A percentile compares a stretch with the other conserved stretches of the same genome.
phyloP scores from a whole-genome alignment of 2,888 invertebrate species.

The Odontomyia ornata region DNA sequence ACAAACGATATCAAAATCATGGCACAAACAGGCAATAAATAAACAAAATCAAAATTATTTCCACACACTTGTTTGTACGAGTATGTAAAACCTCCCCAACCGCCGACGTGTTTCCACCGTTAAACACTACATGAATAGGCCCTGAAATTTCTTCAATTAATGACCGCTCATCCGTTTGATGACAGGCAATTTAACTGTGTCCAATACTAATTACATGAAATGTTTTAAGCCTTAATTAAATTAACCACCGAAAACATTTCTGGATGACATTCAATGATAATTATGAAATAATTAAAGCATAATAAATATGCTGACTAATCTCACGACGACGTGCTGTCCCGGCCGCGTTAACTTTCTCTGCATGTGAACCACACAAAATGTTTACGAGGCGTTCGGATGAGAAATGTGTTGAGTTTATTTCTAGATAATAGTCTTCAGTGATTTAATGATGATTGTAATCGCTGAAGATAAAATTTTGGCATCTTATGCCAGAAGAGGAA shows the following conservation, averaged over 20 bases:
- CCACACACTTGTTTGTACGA: no score
- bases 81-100: no score
- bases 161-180: conserved; percentile 20
- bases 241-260: conserved; percentile 1
- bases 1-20: no score
- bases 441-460: no score
- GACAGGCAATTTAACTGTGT: conserved; percentile 21
- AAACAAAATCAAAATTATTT: no score
- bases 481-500: no score
- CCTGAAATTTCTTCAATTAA: conserved; percentile 26
- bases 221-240: conserved; percentile 35
- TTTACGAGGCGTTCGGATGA: background rate
- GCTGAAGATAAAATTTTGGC: no score
- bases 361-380: background rate
- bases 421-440: no score
- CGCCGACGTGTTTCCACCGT: background rate
- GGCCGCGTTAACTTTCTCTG: background rate
- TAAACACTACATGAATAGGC: background rate
- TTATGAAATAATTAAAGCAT: conserved; percentile 40
- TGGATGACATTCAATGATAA: conserved; percentile 24
- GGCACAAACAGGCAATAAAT: no score
- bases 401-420: background rate
- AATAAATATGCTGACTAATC: conserved; percentile 29
- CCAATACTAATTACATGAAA: conserved; percentile 27
- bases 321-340: background rate